Percentiles rank a stretch among this genome's conserved stretches.
These are phyloP conservation scores for Muntiacus reevesi DNA, from an alignment of 2,113 vertebrate genomes.

Conservation along the genomic window DNA sequence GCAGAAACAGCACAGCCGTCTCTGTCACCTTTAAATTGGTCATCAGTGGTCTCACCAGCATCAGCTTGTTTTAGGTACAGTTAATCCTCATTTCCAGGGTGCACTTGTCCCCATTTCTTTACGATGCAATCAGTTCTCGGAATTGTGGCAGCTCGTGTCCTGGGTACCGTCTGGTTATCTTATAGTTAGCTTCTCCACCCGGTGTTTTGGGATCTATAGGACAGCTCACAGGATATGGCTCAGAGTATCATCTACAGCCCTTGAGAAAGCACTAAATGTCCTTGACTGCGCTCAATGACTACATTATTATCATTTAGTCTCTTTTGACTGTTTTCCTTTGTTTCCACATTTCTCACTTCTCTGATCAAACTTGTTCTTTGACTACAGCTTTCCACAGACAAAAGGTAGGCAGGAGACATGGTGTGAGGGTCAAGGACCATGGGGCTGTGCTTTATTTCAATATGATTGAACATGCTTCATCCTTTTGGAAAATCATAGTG, in stretches of 20 bases:
- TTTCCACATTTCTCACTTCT: background rate
- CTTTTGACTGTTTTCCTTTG: background rate
- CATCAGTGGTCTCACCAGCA: background rate
- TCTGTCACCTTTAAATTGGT: background rate
- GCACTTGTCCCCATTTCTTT: background rate
- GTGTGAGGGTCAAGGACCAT: background rate
- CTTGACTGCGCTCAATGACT: background rate
- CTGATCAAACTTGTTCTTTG: background rate
- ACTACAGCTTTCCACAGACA: background rate
- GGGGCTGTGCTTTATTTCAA: background rate
- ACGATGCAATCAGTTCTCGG: rapidly evolving
- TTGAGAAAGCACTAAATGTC: background rate
- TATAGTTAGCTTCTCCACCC: background rate
- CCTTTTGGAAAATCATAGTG: background rate
- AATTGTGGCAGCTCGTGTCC: rapidly evolving
- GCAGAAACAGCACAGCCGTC: background rate
- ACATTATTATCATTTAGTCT: background rate
- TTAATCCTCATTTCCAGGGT: background rate
- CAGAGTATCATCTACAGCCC: background rate
- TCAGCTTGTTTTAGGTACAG: background rate
- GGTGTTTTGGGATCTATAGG: background rate
- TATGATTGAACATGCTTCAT: background rate
- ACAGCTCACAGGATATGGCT: background rate
- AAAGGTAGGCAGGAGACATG: background rate
- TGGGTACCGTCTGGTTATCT: background rate